Conservation (phyloP, 2,113 vertebrate species). For the Spermophilus dauricus region DNA sequence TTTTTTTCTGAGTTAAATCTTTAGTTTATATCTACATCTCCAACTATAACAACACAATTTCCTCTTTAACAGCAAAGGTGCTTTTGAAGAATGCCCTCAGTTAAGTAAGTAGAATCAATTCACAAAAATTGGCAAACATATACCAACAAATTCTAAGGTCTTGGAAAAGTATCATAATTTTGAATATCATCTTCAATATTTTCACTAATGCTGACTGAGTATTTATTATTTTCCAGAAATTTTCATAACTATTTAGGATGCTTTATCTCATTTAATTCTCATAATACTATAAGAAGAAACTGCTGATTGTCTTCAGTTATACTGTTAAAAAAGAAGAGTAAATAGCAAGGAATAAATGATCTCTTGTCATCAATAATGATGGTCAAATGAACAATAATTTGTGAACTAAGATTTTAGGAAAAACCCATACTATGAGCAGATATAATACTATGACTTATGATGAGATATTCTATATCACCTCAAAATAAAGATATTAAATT, state of each 20-base stretch:
- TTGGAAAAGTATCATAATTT: not conserved
- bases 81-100: not conserved
- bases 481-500: constrained; percentile 13
- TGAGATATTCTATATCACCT: not conserved
- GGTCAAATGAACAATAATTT: not conserved
- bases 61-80: not conserved
- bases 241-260: not conserved
- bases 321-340: not conserved
- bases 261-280: not conserved
- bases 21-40: not conserved
- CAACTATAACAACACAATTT: not conserved
- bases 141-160: not conserved
- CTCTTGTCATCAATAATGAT: not conserved
- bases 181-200: not conserved
- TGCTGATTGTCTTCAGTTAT: not conserved
- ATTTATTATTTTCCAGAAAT: not conserved
- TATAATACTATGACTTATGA: not conserved
- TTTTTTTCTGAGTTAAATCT: constrained; percentile 19
- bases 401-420: not conserved
- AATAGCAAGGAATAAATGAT: not conserved
- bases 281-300: not conserved
- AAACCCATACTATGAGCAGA: not conserved
- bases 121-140: not conserved
- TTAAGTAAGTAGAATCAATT: not conserved
- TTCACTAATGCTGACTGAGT: not conserved